Evolutionary conservation across 2,888 invertebrate genomes (phyloP).

Genomic region (Caenorhabditis auriculariae): DNA sequence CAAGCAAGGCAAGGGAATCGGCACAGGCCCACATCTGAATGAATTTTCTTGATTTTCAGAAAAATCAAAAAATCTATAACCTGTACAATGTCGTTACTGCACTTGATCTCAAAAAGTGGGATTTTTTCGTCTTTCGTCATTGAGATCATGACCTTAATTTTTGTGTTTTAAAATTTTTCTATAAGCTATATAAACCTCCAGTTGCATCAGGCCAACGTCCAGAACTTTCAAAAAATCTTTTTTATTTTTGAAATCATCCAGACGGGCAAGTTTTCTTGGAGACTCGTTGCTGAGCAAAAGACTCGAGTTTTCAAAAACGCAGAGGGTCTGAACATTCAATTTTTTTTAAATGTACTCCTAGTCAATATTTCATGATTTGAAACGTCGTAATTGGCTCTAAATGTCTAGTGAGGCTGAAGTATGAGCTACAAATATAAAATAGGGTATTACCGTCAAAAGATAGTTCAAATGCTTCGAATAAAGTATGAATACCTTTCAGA

Average conservation of each 20-base stretch:
- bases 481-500: too few species aligned
- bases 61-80: constrained; percentile 2
- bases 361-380: too few species aligned
- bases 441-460: too few species aligned
- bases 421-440: too few species aligned
- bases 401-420: too few species aligned
- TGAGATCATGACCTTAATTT: too few species aligned
- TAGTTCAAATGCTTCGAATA: too few species aligned
- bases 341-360: too few species aligned
- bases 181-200: too few species aligned
- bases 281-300: constrained; percentile 29
- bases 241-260: too few species aligned
- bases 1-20: constrained; percentile 53
- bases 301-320: constrained; percentile 28
- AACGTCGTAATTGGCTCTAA: too few species aligned
- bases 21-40: constrained; percentile 56
- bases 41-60: too few species aligned
- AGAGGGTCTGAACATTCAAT: constrained; percentile 27
- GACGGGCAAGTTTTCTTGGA: constrained; percentile 14
- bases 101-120: constrained; percentile 41
- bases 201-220: constrained; percentile 42
- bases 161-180: constrained; percentile 1
- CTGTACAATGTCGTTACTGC: constrained; percentile 27
- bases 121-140: constrained; percentile 16
- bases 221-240: constrained; percentile 37